Conservation (phyloP, 1,140 invertebrate species). For the Cheumatopsyche charites region DNA sequence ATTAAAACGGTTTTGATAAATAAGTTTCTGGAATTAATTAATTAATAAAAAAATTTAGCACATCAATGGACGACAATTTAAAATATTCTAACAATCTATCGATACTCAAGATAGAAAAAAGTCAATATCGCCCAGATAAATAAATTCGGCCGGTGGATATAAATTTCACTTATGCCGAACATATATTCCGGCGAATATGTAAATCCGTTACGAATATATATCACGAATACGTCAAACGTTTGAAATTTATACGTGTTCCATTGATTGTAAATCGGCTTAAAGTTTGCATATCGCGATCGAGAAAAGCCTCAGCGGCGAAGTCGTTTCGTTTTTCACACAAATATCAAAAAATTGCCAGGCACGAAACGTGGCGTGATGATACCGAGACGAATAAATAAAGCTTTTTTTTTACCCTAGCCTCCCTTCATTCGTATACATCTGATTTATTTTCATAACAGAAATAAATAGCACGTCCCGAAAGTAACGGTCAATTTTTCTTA, state of each 20-base stretch:
- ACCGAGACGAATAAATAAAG: constrained; percentile 34
- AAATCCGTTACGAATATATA: constrained; percentile 18
- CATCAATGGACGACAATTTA: too few relatives aligned
- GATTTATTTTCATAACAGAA: too few relatives aligned
- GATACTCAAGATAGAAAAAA: too few relatives aligned
- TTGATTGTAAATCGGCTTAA: constrained; percentile 25
- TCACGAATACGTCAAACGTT: constrained; percentile 23
- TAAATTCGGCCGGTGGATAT: too few relatives aligned
- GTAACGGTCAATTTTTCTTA: too few relatives aligned
- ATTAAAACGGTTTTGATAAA: too few relatives aligned
- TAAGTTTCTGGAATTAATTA: too few relatives aligned
- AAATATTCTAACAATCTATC: too few relatives aligned
- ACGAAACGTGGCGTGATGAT: constrained; percentile 36
- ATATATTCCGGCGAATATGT: neutral
- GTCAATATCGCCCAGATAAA: too few relatives aligned
- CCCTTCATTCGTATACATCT: neutral
- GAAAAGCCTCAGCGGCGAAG: constrained; percentile 5
- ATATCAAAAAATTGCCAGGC: constrained; percentile 24
- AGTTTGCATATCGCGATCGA: constrained; percentile 26
- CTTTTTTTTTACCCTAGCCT: constrained; percentile 12
- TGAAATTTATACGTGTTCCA: constrained; percentile 18
- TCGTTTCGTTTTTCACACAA: constrained; percentile 28
- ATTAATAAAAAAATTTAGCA: too few relatives aligned
- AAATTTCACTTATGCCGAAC: too few relatives aligned
- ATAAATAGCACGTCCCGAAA: too few relatives aligned